These are phyloP conservation scores for Rhipidura dahli DNA, from an alignment of 2,113 vertebrate species.

Conservation along the genomic window DNA sequence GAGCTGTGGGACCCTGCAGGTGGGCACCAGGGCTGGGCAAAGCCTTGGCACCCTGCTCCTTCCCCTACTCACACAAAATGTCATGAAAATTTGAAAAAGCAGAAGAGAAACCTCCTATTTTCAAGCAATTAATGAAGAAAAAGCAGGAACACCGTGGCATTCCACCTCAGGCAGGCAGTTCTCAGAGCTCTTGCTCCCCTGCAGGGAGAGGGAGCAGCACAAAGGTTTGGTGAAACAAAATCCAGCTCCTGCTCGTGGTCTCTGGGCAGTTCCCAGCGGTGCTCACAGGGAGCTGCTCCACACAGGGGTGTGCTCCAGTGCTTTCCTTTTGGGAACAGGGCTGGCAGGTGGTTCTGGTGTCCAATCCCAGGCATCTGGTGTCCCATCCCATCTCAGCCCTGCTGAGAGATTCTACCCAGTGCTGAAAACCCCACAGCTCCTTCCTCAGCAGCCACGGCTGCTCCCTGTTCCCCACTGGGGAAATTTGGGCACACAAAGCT, in stretches of 20 bases:
- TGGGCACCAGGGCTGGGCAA: background rate
- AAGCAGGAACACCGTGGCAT: background rate
- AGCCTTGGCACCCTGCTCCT: background rate
- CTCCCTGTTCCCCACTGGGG: background rate
- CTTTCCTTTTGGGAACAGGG: background rate
- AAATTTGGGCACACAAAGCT: background rate
- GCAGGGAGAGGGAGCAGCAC: background rate
- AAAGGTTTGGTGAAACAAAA: background rate
- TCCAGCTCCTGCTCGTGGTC: background rate
- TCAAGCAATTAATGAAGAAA: background rate
- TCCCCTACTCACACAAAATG: background rate
- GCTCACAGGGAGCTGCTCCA: background rate
- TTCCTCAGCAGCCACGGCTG: background rate
- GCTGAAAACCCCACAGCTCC: background rate
- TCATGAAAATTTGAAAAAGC: background rate
- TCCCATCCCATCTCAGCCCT: background rate
- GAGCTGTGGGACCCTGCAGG: background rate
- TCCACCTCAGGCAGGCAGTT: background rate
- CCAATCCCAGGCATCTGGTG: background rate
- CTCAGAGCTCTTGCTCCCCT: background rate
- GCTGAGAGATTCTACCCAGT: background rate
- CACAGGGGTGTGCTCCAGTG: background rate
- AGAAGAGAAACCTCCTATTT: background rate
- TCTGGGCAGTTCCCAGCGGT: background rate
- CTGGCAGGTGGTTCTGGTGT: background rate